phyloP scores from a whole-genome alignment of 2,888 invertebrate genomes.

The Beris morrisii region DNA sequence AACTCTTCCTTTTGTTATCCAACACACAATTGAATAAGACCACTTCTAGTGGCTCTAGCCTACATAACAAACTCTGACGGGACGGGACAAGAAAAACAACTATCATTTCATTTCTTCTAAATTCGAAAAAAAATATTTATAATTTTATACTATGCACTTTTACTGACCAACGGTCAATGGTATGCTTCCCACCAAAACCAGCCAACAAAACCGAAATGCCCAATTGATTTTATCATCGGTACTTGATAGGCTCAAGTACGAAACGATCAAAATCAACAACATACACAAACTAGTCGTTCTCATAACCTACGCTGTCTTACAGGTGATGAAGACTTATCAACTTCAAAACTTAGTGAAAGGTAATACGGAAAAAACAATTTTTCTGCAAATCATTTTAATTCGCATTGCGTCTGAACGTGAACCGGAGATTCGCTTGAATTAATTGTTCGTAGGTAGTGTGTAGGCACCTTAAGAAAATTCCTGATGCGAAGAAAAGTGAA shows the following conservation, averaged over 20 bases:
- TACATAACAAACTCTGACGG: not conserved
- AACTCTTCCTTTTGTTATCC: slow-evolving; percentile 13
- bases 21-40: slow-evolving; percentile 14
- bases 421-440: no score
- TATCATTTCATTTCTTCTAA: not conserved
- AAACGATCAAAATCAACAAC: no score
- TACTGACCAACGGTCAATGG: slow-evolving; percentile 11
- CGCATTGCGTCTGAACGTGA: no score
- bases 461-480: no score
- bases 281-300: no score
- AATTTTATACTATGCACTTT: not conserved
- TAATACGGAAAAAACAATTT: no score
- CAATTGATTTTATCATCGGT: slow-evolving; percentile 24
- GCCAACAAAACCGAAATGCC: not conserved
- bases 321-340: no score
- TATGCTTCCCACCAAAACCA: slow-evolving; percentile 12
- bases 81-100: not conserved
- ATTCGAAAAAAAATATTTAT: not conserved
- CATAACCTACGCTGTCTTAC: no score
- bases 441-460: no score
- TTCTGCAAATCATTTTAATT: no score
- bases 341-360: no score
- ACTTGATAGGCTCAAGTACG: not conserved
- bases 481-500: no score
- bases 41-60: not conserved